Evolutionary conservation across 2,797 vertebrate genomes (phyloP).

Genomic region (Zalophus californianus): DNA sequence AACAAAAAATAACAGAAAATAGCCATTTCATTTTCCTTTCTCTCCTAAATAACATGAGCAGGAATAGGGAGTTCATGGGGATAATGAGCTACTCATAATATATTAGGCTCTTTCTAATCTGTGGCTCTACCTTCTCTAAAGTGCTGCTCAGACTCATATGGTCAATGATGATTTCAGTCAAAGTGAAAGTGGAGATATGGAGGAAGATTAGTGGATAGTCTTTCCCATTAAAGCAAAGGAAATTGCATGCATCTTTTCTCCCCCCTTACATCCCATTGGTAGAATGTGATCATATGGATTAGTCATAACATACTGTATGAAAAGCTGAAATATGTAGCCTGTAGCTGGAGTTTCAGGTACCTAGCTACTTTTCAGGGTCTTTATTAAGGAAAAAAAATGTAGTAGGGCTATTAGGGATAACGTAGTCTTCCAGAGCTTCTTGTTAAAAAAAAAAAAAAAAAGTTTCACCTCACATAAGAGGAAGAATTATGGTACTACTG

Average conservation of each 20-base stretch:
- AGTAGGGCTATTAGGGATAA: background rate
- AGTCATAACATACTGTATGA: background rate
- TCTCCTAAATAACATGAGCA: background rate
- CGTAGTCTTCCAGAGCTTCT: background rate
- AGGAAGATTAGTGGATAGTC: no score
- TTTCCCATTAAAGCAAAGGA: background rate
- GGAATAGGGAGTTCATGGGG: background rate
- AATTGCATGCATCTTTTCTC: background rate
- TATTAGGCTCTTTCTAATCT: background rate
- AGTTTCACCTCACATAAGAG: background rate
- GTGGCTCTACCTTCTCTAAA: background rate
- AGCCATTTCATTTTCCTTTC: background rate
- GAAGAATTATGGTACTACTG: background rate
- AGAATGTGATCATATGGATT: background rate
- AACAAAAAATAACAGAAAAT: background rate
- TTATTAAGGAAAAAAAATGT: background rate
- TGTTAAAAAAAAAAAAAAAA: background rate
- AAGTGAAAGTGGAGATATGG: no score
- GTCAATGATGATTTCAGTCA: background rate
- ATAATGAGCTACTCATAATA: accelerated
- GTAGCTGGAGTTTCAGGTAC: background rate
- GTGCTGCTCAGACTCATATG: background rate
- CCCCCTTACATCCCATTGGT: background rate
- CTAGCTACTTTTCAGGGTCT: background rate
- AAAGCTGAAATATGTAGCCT: background rate